These are phyloP conservation scores for Crenuchus spilurus DNA, from an alignment of 2,797 vertebrate genomes.

Conservation along the genomic window DNA sequence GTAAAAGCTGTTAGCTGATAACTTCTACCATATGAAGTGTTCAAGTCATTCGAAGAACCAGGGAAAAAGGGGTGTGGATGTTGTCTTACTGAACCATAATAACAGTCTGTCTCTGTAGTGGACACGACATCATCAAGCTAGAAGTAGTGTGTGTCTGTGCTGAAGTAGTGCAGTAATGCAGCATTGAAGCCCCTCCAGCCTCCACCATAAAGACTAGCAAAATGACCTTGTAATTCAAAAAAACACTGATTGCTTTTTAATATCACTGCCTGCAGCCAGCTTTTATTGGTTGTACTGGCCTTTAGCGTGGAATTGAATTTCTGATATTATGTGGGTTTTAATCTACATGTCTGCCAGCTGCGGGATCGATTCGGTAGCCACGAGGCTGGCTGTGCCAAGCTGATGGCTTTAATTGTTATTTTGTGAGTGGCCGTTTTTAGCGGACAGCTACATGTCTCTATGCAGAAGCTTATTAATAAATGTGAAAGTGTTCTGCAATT, in stretches of 20 bases:
- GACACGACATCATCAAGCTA: background rate
- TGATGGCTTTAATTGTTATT: constrained; percentile 67
- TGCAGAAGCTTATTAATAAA: constrained; percentile 7
- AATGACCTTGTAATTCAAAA: constrained; percentile 68
- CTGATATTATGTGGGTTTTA: constrained; percentile 76
- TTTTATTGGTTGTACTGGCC: constrained; percentile 73
- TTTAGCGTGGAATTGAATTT: constrained; percentile 79
- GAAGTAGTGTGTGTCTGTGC: background rate
- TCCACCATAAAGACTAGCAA: constrained; percentile 58
- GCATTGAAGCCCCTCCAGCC: constrained; percentile 45
- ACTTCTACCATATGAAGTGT: background rate
- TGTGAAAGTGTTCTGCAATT: background rate
- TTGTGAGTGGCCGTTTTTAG: constrained; percentile 58
- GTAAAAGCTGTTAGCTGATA: background rate
- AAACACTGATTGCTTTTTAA: constrained; percentile 79
- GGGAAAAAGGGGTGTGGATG: background rate
- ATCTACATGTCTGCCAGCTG: constrained; percentile 67
- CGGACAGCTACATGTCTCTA: constrained; percentile 11
- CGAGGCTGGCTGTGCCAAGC: constrained; percentile 28
- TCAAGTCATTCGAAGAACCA: background rate
- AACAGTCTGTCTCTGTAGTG: background rate
- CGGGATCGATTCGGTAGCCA: constrained; percentile 65
- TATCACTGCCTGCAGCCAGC: constrained; percentile 68
- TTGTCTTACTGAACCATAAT: background rate
- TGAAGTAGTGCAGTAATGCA: constrained; percentile 11